These are phyloP conservation scores for Cerceris rybyensis DNA, from an alignment of 2,888 invertebrate species.

Conservation along the genomic window DNA sequence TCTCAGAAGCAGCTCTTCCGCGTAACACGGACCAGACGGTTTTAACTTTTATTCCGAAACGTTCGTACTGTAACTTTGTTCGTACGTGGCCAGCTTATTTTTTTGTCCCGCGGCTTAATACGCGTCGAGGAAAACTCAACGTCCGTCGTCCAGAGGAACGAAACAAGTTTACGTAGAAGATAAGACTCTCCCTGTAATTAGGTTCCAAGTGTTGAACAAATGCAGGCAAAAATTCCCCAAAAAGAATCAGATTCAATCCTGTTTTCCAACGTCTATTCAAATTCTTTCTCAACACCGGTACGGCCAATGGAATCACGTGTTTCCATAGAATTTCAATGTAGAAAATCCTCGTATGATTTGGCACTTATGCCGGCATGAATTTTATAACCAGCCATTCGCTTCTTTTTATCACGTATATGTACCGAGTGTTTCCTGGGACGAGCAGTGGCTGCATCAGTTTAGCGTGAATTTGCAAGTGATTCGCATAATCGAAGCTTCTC, in stretches of 20 bases:
- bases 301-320: neutral
- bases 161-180: neutral
- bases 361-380: neutral
- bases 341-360: neutral
- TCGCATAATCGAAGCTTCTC: slow-evolving; percentile 71
- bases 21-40: slow-evolving; percentile 47
- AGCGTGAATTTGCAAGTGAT: slow-evolving; percentile 68
- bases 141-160: neutral
- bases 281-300: neutral
- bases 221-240: too few relatives aligned
- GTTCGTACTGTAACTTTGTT: slow-evolving; percentile 48
- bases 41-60: slow-evolving; percentile 60
- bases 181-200: neutral
- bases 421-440: neutral
- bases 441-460: slow-evolving; percentile 15
- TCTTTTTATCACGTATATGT: neutral
- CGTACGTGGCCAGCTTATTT: slow-evolving; percentile 56
- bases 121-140: slow-evolving; percentile 29
- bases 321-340: neutral
- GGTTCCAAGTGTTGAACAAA: too few relatives aligned
- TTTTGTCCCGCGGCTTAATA: slow-evolving; percentile 40
- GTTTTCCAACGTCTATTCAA: neutral
- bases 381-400: neutral
- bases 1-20: slow-evolving; percentile 51
- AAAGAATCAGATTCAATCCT: neutral